Evolutionary conservation across 2,888 invertebrate genomes (phyloP), one percentile per base, ranked within the genome.

Genomic region (Cantharis lateralis): DNA sequence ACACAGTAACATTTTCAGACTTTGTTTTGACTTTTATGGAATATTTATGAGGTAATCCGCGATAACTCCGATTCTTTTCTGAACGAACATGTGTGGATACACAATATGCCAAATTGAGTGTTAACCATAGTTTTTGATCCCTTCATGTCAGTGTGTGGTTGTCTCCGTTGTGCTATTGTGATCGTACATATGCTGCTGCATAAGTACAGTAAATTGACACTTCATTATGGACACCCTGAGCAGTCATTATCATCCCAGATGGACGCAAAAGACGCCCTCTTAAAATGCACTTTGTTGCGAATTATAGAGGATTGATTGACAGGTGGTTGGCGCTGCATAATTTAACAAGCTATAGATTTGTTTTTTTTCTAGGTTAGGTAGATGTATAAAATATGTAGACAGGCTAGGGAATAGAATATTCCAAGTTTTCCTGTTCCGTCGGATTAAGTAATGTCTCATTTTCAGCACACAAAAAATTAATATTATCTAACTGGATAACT

Each of bases 91-190:
- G 79, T 79, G 79, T 74, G 79, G 71, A 63, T 78, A 75, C 79
- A 87, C 88, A 88, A 88, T 88, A 87, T 86, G 87, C 85, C 87
- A 88, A 88, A 88, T 88, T 88, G 88, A 87, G 88, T 87, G 88
- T 88, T 86, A 88, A 88, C 87, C 83, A 83, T 82, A 76, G 81
- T 69, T 76, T 80, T 74, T 74, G 70, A 75, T 77, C 79, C 79
- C 79, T 71, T 32, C 28, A 74, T 76, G 75, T 79, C 76, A 73
- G 61, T 72, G 76, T 76, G 76, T 61, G 71, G 79, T 77, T 80
- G 76, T 80, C 78, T 79, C 78, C 76, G 71, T 76, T 74, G 74
- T 64, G 63, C 80, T 76, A 78, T 81, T 81, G 78, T 81, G 71
- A 68, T 70, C 32, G 63, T 82, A 82, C 87, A 87, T 87, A 87